These are phyloP conservation scores for Hippoglossus stenolepis DNA, from an alignment of 2,113 vertebrate species.

Conservation along the genomic window DNA sequence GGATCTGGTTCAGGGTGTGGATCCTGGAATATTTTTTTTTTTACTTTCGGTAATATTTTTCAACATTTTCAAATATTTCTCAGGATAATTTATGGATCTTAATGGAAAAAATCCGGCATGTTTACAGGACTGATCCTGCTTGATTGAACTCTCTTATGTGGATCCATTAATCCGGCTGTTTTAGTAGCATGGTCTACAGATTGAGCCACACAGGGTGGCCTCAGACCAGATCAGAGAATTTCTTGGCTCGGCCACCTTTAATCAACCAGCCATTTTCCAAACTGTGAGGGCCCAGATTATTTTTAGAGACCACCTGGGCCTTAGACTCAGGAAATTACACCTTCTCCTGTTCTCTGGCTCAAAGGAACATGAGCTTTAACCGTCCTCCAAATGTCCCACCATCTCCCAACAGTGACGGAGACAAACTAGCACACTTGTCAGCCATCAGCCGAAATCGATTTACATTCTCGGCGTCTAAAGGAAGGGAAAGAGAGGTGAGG, in stretches of 20 bases:
- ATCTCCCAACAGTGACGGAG: constrained; percentile 41
- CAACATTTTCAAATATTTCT: no score
- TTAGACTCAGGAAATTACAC: constrained; percentile 68
- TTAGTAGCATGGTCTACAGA: background rate
- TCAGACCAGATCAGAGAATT: constrained; percentile 39
- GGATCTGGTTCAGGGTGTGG: no score
- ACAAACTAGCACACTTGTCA: constrained; percentile 37
- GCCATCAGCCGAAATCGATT: constrained; percentile 40
- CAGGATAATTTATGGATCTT: no score
- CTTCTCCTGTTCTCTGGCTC: constrained; percentile 62
- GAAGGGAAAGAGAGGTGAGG: constrained; percentile 32
- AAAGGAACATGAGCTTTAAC: constrained; percentile 56
- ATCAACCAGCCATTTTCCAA: constrained; percentile 62
- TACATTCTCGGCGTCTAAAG: constrained; percentile 27
- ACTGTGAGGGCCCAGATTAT: constrained; percentile 44
- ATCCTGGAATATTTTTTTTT: background rate
- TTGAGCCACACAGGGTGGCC: constrained; percentile 28
- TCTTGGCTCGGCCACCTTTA: constrained; percentile 55
- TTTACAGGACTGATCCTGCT: no score
- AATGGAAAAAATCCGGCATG: no score
- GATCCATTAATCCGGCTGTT: constrained; percentile 22
- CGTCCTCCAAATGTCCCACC: constrained; percentile 54
- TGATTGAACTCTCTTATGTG: no score
- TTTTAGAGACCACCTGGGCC: constrained; percentile 62
- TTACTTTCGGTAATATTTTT: no score